These are phyloP conservation scores for Serranus cabrilla DNA, from an alignment of 2,797 vertebrate genomes.

Conservation along the genomic window DNA sequence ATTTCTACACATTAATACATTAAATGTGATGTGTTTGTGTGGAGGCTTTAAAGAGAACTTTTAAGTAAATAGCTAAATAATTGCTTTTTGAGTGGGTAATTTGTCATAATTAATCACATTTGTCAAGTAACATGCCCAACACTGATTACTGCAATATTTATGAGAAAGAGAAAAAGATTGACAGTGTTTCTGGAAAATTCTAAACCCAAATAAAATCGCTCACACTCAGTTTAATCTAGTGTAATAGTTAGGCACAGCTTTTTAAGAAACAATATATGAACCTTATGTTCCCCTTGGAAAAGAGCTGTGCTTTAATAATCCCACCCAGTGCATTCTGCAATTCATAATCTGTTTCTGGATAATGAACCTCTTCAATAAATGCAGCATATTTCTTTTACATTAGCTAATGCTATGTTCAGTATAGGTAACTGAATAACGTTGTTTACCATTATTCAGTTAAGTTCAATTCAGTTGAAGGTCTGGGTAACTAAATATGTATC, in stretches of 20 bases:
- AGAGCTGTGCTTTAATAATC: constrained; percentile 1
- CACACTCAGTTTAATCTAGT: not conserved
- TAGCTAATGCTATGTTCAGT: not conserved
- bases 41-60: not conserved
- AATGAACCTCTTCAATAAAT: constrained; percentile 25
- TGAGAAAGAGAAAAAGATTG: not conserved
- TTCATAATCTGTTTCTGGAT: constrained; percentile 22
- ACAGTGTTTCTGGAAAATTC: not conserved
- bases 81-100: not conserved
- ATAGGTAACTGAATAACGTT: not conserved
- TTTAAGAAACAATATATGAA: not conserved
- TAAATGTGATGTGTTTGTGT: not conserved
- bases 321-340: not conserved
- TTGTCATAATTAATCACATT: not conserved
- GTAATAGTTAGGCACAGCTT: not conserved
- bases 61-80: not conserved
- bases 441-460: constrained; percentile 10
- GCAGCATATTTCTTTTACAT: constrained; percentile 4
- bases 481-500: not conserved
- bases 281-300: not conserved
- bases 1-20: not conserved
- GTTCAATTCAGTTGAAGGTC: not conserved
- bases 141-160: not conserved
- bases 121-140: not conserved
- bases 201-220: not conserved